A percentile compares a stretch with the other conserved stretches of the same genome.
phyloP scores from a whole-genome alignment of 2,888 invertebrate genomes.

The Chrysolina haemoptera region DNA sequence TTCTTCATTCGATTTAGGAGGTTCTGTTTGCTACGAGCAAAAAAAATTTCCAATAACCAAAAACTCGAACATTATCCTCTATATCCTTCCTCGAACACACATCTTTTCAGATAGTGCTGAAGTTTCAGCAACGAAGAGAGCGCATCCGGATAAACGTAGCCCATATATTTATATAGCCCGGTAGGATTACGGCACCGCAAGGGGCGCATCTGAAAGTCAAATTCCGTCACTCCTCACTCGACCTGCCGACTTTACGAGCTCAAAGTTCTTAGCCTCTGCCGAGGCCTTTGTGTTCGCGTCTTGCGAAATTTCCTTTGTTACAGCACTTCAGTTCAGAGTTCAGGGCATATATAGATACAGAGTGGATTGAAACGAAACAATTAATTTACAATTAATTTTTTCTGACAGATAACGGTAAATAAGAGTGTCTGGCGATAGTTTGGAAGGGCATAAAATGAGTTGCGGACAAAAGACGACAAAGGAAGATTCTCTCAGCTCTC shows the following conservation, averaged over 20 bases:
- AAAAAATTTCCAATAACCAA: no score
- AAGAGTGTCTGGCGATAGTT: no score
- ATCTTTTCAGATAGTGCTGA: neutral
- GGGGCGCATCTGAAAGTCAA: constrained; percentile 70
- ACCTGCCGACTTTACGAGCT: constrained; percentile 62
- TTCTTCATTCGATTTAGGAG: no score
- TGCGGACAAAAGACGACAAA: no score
- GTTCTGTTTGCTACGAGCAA: no score
- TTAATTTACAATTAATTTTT: neutral
- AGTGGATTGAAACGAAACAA: neutral
- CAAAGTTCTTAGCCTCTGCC: constrained; percentile 55
- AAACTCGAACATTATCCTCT: neutral
- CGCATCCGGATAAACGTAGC: constrained; percentile 32
- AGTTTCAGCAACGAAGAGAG: constrained; percentile 7
- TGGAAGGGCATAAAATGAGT: no score
- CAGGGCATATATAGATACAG: no score
- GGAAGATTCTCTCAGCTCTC: no score
- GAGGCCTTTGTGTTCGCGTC: constrained; percentile 48
- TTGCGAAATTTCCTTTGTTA: constrained; percentile 23
- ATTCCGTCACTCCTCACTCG: constrained; percentile 68
- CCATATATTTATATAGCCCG: constrained; percentile 44
- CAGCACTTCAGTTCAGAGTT: constrained; percentile 11
- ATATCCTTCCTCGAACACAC: neutral
- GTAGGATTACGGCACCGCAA: constrained; percentile 63
- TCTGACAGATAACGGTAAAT: neutral